These are phyloP conservation scores for Amblyraja radiata DNA, from an alignment of 2,797 vertebrate species.

Conservation along the genomic window DNA sequence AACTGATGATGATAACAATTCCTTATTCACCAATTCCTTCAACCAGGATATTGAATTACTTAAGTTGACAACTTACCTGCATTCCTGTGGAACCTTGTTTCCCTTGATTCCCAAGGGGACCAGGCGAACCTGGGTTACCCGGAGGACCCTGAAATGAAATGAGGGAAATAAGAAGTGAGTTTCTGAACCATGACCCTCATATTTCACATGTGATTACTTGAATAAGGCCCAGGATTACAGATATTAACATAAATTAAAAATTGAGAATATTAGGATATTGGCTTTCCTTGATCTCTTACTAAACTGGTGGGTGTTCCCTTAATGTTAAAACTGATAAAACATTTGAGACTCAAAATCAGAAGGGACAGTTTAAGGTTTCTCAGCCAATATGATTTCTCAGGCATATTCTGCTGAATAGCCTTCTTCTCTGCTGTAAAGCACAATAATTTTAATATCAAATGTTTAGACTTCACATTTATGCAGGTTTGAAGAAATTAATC, in stretches of 20 bases:
- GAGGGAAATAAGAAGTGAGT: neutral
- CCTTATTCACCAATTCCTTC: too few species aligned
- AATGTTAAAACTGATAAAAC: neutral
- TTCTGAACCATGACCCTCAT: neutral
- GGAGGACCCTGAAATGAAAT: constrained; percentile 70
- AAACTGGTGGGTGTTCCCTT: neutral
- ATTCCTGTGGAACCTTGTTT: constrained; percentile 75
- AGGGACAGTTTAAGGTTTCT: neutral
- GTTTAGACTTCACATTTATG: neutral
- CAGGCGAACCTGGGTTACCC: constrained; percentile 77
- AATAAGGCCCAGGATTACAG: too few species aligned
- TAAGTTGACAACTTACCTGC: constrained; percentile 63
- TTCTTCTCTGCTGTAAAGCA: neutral
- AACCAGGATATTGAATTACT: neutral
- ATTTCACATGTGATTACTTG: too few species aligned
- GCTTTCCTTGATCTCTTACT: too few species aligned
- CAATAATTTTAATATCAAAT: neutral
- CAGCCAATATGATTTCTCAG: neutral
- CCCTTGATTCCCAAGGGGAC: constrained; percentile 75
- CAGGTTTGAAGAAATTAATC: neutral
- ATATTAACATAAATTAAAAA: too few species aligned
- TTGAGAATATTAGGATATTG: too few species aligned
- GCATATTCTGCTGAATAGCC: neutral
- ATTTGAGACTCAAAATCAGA: neutral
- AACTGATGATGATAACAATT: too few species aligned